Conservation (phyloP, 2,797 vertebrate species). For the Aphelocoma californica region DNA sequence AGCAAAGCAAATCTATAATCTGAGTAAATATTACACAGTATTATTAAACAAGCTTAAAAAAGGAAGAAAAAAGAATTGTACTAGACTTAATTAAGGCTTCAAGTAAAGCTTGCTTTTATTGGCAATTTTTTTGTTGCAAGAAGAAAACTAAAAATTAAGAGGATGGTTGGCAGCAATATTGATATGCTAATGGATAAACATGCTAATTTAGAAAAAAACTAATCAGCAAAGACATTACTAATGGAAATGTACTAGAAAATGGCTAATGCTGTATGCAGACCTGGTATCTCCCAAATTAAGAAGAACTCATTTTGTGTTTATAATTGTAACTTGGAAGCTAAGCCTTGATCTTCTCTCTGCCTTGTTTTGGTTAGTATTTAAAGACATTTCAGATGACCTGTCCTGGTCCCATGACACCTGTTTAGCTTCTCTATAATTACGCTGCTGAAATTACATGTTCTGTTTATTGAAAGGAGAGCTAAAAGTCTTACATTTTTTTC, state of each 20-base stretch:
- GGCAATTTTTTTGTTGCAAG: constrained; percentile 88
- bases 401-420: not conserved
- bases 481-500: not conserved
- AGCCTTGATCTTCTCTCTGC: constrained; percentile 56
- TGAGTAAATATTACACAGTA: constrained; percentile 79
- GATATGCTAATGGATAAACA: constrained; percentile 85
- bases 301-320: constrained; percentile 71
- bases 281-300: constrained; percentile 76
- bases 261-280: constrained; percentile 80
- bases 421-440: constrained; percentile 41
- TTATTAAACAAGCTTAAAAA: constrained; percentile 77
- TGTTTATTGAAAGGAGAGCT: not conserved
- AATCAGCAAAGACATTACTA: constrained; percentile 84
- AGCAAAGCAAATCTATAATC: constrained; percentile 76
- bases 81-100: constrained; percentile 97
- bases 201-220: constrained; percentile 83
- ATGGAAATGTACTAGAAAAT: constrained; percentile 84
- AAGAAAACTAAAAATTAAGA: constrained; percentile 92
- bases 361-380: constrained; percentile 44
- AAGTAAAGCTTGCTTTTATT: constrained; percentile 91
- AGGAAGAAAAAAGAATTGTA: constrained; percentile 77
- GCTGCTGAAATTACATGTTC: constrained; percentile 31
- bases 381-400: constrained; percentile 50
- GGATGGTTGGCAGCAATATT: constrained; percentile 90
- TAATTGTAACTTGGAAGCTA: constrained; percentile 71